Conservation (phyloP, 2,888 invertebrate species). For the Melangyna quadrimaculata region DNA sequence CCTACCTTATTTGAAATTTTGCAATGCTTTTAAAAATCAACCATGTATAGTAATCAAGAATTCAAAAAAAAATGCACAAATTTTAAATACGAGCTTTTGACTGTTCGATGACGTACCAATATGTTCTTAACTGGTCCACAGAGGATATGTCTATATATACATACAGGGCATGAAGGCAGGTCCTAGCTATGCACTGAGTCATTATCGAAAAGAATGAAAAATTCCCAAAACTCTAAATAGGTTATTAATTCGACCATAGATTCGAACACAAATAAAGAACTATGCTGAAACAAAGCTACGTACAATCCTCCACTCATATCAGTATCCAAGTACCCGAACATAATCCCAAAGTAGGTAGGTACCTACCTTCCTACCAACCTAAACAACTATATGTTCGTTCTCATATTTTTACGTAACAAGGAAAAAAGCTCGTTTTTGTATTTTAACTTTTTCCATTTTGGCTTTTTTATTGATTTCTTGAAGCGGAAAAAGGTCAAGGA, state of each 20-base stretch:
- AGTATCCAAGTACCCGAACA: neutral
- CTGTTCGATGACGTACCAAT: neutral
- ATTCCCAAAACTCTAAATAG: neutral
- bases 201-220: neutral
- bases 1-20: too few species aligned
- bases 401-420: slow-evolving; percentile 67
- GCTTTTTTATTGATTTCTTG: slow-evolving; percentile 70
- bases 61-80: neutral
- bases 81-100: neutral
- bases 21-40: too few species aligned
- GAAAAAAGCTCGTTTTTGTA: slow-evolving; percentile 60
- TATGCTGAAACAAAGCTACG: slow-evolving; percentile 2
- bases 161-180: neutral
- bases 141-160: neutral
- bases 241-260: slow-evolving; percentile 14
- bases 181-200: slow-evolving; percentile 11
- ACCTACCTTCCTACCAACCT: neutral
- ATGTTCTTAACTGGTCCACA: neutral
- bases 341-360: slow-evolving; percentile 19
- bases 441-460: slow-evolving; percentile 64
- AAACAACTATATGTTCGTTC: slow-evolving; percentile 9
- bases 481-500: slow-evolving; percentile 69
- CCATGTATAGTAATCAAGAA: too few species aligned
- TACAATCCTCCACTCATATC: neutral
- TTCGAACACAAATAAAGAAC: slow-evolving; percentile 1